These are phyloP conservation scores for Drosophila anceps DNA, from an alignment of 2,888 invertebrate genomes.

Conservation along the genomic window DNA sequence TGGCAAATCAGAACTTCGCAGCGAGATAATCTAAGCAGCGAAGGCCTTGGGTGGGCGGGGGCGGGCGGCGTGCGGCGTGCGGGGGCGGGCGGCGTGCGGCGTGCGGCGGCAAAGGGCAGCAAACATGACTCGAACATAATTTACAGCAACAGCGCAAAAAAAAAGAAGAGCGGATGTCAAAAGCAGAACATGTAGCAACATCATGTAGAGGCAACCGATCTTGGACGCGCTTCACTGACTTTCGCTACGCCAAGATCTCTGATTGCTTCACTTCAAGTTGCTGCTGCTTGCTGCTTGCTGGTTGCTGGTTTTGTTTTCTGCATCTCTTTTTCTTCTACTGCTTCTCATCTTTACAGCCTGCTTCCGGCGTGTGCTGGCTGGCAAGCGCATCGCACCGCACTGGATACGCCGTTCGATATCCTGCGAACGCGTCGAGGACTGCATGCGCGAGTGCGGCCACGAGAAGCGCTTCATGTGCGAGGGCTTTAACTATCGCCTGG, in stretches of 20 bases:
- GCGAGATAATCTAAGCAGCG: constrained; percentile 45
- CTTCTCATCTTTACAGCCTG: constrained; percentile 87
- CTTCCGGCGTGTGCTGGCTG: constrained; percentile 91
- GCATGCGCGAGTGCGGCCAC: constrained; percentile 90
- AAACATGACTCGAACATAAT: constrained; percentile 81
- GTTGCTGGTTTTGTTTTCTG: background rate
- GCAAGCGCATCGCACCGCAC: constrained; percentile 89
- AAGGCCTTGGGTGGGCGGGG: constrained; percentile 25
- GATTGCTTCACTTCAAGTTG: constrained; percentile 36
- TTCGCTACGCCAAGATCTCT: constrained; percentile 9
- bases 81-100: background rate
- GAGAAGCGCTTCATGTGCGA: constrained; percentile 92
- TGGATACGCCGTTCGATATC: constrained; percentile 89
- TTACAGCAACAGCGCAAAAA: constrained; percentile 67
- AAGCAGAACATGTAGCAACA: constrained; percentile 59
- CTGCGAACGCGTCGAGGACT: constrained; percentile 91
- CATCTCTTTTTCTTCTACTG: background rate
- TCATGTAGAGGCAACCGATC: constrained; percentile 60
- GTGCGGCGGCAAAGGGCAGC: constrained; percentile 3
- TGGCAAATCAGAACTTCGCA: constrained; percentile 42
- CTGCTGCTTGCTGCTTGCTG: background rate
- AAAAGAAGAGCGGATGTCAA: constrained; percentile 27
- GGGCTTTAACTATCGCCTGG: constrained; percentile 94
- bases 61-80: background rate
- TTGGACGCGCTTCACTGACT: constrained; percentile 75